These are phyloP conservation scores for Folsomia manolachei DNA, from an alignment of 2,888 invertebrate species.

Conservation along the genomic window DNA sequence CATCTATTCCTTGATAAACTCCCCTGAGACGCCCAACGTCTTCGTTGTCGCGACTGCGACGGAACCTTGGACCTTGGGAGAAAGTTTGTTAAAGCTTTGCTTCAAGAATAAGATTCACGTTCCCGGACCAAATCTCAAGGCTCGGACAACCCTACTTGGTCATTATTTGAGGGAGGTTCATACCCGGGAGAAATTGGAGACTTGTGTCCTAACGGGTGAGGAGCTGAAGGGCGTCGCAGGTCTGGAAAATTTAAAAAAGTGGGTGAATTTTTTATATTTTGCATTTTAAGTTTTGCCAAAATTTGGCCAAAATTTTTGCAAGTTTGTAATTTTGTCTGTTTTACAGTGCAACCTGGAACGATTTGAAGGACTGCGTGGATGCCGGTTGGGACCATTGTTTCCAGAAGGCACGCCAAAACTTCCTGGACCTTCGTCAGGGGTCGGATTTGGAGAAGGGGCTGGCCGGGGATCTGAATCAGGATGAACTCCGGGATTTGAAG, in stretches of 20 bases:
- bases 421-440: background rate
- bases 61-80: background rate
- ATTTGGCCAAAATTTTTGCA: background rate
- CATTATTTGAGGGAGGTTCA: background rate
- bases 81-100: background rate
- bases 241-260: too few species aligned
- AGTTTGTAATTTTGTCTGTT: background rate
- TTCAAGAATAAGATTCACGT: conserved; percentile 7
- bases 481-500: background rate
- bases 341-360: background rate
- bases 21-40: background rate
- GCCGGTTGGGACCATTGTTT: background rate
- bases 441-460: background rate
- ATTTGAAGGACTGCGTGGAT: background rate
- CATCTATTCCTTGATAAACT: background rate
- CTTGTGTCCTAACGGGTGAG: too few species aligned
- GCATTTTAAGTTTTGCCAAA: background rate
- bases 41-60: background rate
- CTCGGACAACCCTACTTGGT: background rate
- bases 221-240: too few species aligned
- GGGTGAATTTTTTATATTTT: too few species aligned
- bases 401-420: background rate
- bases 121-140: background rate
- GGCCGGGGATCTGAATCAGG: background rate
- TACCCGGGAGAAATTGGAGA: background rate